Percentiles rank a stretch among this genome's conserved stretches.
Conservation (phyloP, 2,113 vertebrate species). For the Nematolebias whitei region DNA sequence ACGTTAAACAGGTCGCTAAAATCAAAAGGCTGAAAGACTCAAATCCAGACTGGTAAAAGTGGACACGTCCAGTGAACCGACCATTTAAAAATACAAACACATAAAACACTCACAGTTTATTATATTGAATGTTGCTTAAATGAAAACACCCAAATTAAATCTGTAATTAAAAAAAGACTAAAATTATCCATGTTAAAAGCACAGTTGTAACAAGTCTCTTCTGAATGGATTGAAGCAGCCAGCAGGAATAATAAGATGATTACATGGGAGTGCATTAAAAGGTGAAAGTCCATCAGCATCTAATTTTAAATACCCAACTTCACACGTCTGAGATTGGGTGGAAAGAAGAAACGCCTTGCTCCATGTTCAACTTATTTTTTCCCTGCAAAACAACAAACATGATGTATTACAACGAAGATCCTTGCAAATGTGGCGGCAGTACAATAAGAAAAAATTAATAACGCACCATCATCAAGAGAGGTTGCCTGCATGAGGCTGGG, state of each 20-base stretch:
- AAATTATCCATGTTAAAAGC: conserved; percentile 4
- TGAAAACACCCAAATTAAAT: conserved; percentile 4
- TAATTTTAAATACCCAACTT: background rate
- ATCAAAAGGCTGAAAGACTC: background rate
- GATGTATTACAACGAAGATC: conserved; percentile 1
- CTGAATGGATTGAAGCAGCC: conserved; percentile 19
- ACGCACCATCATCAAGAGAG: conserved; percentile 26
- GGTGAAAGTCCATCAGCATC: background rate
- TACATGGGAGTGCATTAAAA: background rate
- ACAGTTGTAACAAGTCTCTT: conserved; percentile 17
- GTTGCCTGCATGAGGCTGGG: conserved; percentile 46
- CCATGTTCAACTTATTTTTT: background rate
- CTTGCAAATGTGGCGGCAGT: background rate
- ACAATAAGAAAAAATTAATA: background rate
- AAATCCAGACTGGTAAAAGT: background rate
- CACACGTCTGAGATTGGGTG: background rate
- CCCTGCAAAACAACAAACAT: conserved; percentile 45
- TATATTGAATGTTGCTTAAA: background rate
- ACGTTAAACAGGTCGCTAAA: background rate
- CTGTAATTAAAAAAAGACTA: background rate
- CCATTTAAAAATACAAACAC: conserved; percentile 15
- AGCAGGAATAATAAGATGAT: conserved; percentile 14
- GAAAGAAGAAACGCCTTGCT: conserved; percentile 3
- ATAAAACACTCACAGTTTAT: conserved; percentile 4
- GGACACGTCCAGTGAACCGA: background rate